phyloP scores from a whole-genome alignment of 2,888 invertebrate species.

The Acronicta leporina region DNA sequence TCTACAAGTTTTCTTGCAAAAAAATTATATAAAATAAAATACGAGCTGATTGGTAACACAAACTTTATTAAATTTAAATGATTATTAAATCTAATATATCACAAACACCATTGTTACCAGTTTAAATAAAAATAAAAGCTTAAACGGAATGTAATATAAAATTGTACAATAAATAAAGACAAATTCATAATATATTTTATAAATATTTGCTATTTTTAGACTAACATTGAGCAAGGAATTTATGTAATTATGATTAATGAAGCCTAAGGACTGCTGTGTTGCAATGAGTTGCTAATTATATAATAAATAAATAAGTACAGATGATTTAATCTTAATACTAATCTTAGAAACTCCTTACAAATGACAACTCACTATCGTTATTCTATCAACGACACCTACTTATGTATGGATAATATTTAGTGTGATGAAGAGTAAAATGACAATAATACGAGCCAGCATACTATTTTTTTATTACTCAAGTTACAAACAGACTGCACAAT shows the following conservation, averaged over 20 bases:
- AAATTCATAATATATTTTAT: slow-evolving; percentile 7
- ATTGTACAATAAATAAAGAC: slow-evolving; percentile 26
- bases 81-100: slow-evolving; percentile 35
- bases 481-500: too few relatives aligned
- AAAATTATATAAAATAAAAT: not conserved
- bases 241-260: not conserved
- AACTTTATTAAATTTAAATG: slow-evolving; percentile 53
- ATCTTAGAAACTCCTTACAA: not conserved
- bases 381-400: too few relatives aligned
- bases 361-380: not conserved
- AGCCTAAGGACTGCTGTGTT: not conserved
- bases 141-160: slow-evolving; percentile 45
- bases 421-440: not conserved
- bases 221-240: slow-evolving; percentile 49
- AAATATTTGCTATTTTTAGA: slow-evolving; percentile 4
- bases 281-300: too few relatives aligned
- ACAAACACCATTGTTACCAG: slow-evolving; percentile 44
- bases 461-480: too few relatives aligned
- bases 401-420: too few relatives aligned
- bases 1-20: too few relatives aligned
- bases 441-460: not conserved
- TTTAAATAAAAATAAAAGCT: slow-evolving; percentile 27
- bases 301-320: too few relatives aligned
- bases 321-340: not conserved
- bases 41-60: slow-evolving; percentile 26